Evolutionary conservation across 2,888 invertebrate species (phyloP), one percentile per base, ranked within the genome.

Genomic region (Galeruca laticollis): DNA sequence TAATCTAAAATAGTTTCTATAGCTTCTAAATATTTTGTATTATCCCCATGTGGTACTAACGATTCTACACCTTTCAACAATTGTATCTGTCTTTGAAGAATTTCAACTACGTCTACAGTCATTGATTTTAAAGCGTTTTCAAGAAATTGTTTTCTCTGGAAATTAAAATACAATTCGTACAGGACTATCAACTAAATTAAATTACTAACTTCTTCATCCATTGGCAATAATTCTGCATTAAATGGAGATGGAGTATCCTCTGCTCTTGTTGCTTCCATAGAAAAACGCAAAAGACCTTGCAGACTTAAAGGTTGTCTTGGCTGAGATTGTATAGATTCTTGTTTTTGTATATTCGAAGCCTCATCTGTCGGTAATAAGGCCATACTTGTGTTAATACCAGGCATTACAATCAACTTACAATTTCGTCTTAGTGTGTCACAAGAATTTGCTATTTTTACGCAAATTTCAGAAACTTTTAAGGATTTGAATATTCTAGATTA

Each of bases 61-160:
- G 87, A 86, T 31, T 87, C 87, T 0, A 87, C 84, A 61, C 88
- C 85, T 0, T 88, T 84, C 10, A 95, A 86, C 0, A 88, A 83
- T 71, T 87, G 85, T 6, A 95, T 88, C 56, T 91, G 88, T 51
- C 88, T 88, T 70, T 89, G 86, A 62, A 96, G 84, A 47, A 92
- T 87, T 67, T 92, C 89, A 0, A 90, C 88, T 0, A 94, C 88
- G 83, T 93, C 91, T 0, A 93, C 88, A 0, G 93, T 90, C 84
- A 95, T 87, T 5, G 89, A 90, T 68, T 87, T 88, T 1, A 96
- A 77, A 0, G 93, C 94, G 65, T 91, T 88, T 75, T 91, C 91
- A 15, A 96, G 85, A 84, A 94, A 96, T 74, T 86, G 85, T 70
- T 88, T 88, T 70, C 91, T 88, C 93, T 94, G 85, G 5, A 87